Percentiles rank a stretch among this genome's conserved stretches.
These are phyloP conservation scores for Teleiodes luculella DNA, from an alignment of 2,888 invertebrate genomes.

Conservation along the genomic window DNA sequence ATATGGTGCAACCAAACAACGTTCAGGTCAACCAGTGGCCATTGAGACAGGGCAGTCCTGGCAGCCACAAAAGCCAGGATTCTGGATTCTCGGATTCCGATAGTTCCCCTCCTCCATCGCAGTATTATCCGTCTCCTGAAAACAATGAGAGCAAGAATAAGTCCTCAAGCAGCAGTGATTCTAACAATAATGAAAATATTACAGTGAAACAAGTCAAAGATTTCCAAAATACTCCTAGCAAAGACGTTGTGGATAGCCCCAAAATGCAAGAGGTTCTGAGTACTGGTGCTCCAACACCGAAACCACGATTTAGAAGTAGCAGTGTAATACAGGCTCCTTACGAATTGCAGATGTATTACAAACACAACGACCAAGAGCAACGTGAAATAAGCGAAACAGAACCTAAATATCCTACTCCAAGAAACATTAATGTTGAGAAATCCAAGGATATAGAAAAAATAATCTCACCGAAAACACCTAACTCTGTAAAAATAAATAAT, in stretches of 20 bases:
- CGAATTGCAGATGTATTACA: slow-evolving; percentile 71
- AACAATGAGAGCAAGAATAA: slow-evolving; percentile 48
- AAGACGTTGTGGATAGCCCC: slow-evolving; percentile 55
- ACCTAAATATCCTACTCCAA: slow-evolving; percentile 51
- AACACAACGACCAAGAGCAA: slow-evolving; percentile 71
- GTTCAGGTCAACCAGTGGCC: slow-evolving; percentile 67
- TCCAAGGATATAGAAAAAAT: slow-evolving; percentile 44
- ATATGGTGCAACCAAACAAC: slow-evolving; percentile 53
- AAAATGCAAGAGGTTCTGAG: slow-evolving; percentile 37
- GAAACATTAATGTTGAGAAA: slow-evolving; percentile 51
- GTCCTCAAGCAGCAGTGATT: slow-evolving; percentile 64
- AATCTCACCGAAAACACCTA: slow-evolving; percentile 34
- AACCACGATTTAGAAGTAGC: slow-evolving; percentile 66
- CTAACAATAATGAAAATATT: slow-evolving; percentile 68
- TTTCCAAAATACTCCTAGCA: slow-evolving; percentile 56
- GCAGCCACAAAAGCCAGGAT: slow-evolving; percentile 86
- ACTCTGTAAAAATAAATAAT: slow-evolving; percentile 36
- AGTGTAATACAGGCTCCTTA: slow-evolving; percentile 75
- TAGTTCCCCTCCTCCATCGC: slow-evolving; percentile 76
- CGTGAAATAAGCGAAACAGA: slow-evolving; percentile 43
- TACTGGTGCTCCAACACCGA: slow-evolving; percentile 52
- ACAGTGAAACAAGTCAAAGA: slow-evolving; percentile 67
- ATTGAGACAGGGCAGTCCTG: slow-evolving; percentile 73
- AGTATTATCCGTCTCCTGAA: slow-evolving; percentile 61
- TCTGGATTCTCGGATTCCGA: slow-evolving; percentile 90